Evolutionary conservation across 2,888 invertebrate species (phyloP).

Genomic region (Drosophila subquinaria): DNA sequence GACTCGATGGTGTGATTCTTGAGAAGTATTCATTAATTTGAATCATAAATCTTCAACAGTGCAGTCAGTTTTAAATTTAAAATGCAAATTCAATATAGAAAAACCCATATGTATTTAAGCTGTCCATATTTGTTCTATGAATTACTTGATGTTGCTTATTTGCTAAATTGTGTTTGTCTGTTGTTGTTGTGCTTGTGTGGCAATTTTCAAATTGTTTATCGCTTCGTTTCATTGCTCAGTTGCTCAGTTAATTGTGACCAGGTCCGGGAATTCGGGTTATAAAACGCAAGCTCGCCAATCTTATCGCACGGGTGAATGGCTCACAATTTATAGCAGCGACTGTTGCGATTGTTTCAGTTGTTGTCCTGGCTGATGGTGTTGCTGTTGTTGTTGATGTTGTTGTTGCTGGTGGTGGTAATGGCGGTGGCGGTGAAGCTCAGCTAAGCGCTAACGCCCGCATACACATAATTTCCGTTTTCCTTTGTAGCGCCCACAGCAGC

Average conservation of each 20-base stretch:
- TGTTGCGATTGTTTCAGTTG: conserved; percentile 25
- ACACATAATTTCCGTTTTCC: conserved; percentile 78
- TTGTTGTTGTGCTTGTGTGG: conserved; percentile 10
- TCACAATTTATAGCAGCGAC: conserved; percentile 61
- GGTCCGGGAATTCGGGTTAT: conserved; percentile 32
- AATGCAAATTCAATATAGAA: too few relatives aligned
- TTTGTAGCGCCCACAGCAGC: conserved; percentile 70
- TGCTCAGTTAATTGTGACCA: conserved; percentile 38
- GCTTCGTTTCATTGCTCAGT: conserved; percentile 34
- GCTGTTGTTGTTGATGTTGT: conserved; percentile 6
- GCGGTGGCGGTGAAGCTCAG: conserved; percentile 36
- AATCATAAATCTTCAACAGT: too few relatives aligned
- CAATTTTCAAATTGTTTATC: conserved; percentile 29
- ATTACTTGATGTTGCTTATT: background rate
- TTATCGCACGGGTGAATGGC: conserved; percentile 49
- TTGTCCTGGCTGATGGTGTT: conserved; percentile 25
- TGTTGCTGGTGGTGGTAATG: conserved; percentile 23
- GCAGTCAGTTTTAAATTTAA: too few relatives aligned
- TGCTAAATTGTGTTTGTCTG: background rate
- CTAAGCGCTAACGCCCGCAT: conserved; percentile 74
- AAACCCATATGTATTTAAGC: background rate
- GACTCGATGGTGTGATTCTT: too few relatives aligned
- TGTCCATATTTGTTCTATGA: background rate
- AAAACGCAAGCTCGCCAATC: conserved; percentile 45
- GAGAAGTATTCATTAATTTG: too few relatives aligned